Evolutionary conservation across 2,888 invertebrate genomes (phyloP).

Genomic region (Octonoba sinensis): DNA sequence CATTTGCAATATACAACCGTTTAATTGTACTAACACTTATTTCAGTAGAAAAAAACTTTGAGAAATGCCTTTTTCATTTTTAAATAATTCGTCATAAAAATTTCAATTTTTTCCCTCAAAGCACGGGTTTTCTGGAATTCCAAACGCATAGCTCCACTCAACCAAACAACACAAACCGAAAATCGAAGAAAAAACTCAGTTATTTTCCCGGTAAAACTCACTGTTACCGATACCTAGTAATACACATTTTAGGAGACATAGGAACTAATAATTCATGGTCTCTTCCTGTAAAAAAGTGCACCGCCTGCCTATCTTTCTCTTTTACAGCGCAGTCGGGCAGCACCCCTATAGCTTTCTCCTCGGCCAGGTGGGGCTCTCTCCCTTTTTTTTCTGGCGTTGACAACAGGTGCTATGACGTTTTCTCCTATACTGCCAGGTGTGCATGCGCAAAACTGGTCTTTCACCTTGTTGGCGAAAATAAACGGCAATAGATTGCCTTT

Average conservation of each 20-base stretch:
- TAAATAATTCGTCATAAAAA: no score
- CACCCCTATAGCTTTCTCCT: neutral
- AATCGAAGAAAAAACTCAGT: neutral
- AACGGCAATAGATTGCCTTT: neutral
- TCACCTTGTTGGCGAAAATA: slow-evolving; percentile 28
- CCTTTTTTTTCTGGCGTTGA: slow-evolving; percentile 11
- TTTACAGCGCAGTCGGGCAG: neutral
- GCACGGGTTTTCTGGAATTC: neutral
- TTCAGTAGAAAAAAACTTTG: no score
- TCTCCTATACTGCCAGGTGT: neutral
- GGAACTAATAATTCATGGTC: neutral
- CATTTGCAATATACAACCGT: no score
- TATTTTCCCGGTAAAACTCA: neutral
- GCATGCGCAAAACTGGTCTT: slow-evolving; percentile 26
- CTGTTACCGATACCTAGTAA: slow-evolving; percentile 3
- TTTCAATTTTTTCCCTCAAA: no score
- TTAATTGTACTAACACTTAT: no score
- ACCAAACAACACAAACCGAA: neutral
- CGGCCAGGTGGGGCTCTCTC: slow-evolving; percentile 31
- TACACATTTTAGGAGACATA: neutral
- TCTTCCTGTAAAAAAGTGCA: slow-evolving; percentile 2
- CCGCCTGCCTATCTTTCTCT: neutral
- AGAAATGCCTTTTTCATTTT: no score
- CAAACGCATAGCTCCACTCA: neutral
- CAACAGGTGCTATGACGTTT: slow-evolving; percentile 33